These are phyloP conservation scores for Aphaenogaster ashmeadi DNA, from an alignment of 1,140 invertebrate genomes.

Conservation along the genomic window DNA sequence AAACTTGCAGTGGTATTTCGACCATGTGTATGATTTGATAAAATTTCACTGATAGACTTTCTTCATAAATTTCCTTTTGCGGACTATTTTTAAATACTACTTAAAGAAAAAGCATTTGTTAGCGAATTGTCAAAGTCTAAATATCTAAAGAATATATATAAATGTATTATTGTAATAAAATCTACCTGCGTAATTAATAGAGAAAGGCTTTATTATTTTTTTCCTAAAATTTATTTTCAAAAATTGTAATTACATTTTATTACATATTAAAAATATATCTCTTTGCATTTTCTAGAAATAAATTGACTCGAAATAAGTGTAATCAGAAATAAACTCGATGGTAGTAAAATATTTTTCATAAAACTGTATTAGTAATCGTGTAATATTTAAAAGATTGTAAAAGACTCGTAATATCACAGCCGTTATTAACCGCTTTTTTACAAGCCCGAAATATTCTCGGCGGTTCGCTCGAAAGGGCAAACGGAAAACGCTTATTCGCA, in stretches of 20 bases:
- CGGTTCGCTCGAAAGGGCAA: not conserved
- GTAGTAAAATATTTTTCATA: not conserved
- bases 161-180: not conserved
- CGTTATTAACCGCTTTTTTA: not conserved
- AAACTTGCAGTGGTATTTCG: not conserved
- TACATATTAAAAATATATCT: not conserved
- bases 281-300: not conserved
- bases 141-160: not conserved
- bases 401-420: not conserved
- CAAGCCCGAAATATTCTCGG: not conserved
- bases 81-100: not conserved
- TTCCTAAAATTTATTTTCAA: not conserved
- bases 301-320: not conserved
- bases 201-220: not conserved
- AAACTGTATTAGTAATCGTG: not conserved
- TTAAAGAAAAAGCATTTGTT: not conserved
- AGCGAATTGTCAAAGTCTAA: not conserved
- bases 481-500: slow-evolving; percentile 23
- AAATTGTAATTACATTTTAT: not conserved
- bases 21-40: not conserved
- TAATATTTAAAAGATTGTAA: not conserved
- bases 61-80: not conserved
- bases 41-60: not conserved
- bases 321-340: not conserved
- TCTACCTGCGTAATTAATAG: not conserved